Conservation (phyloP, 2,113 vertebrate genomes). For the Centropristis striata region DNA sequence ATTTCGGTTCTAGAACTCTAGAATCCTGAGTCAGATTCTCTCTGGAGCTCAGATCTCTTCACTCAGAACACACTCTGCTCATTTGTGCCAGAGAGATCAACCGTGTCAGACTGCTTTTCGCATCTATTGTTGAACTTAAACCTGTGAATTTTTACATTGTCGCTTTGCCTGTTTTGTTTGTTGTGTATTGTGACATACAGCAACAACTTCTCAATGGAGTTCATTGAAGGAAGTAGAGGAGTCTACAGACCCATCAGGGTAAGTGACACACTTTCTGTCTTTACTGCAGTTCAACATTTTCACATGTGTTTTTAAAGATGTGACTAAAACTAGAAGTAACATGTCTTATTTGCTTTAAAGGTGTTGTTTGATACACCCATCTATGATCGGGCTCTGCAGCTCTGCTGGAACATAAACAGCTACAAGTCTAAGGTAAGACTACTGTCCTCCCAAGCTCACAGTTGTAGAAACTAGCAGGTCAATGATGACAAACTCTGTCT, state of each 20-base stretch:
- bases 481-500: neutral
- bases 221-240: neutral
- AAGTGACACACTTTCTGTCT: neutral
- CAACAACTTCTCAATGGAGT: neutral
- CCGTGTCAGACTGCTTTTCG: neutral
- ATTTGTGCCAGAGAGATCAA: neutral
- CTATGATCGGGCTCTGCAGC: neutral
- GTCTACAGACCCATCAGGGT: neutral
- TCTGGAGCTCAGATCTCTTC: too few relatives aligned
- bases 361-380: neutral
- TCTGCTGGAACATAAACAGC: neutral
- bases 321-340: neutral
- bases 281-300: neutral
- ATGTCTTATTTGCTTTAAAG: constrained; percentile 5
- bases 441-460: neutral
- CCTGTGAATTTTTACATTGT: neutral
- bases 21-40: too few relatives aligned
- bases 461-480: too few relatives aligned
- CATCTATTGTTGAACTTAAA: neutral
- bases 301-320: neutral
- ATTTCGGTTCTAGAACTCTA: too few relatives aligned
- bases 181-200: neutral
- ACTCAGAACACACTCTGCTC: neutral
- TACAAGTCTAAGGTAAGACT: constrained; percentile 8
- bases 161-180: neutral